A percentile compares a stretch with the other conserved stretches of the same genome.
Evolutionary conservation across 2,888 invertebrate species (phyloP).

Genomic region (Ligdia adustata): DNA sequence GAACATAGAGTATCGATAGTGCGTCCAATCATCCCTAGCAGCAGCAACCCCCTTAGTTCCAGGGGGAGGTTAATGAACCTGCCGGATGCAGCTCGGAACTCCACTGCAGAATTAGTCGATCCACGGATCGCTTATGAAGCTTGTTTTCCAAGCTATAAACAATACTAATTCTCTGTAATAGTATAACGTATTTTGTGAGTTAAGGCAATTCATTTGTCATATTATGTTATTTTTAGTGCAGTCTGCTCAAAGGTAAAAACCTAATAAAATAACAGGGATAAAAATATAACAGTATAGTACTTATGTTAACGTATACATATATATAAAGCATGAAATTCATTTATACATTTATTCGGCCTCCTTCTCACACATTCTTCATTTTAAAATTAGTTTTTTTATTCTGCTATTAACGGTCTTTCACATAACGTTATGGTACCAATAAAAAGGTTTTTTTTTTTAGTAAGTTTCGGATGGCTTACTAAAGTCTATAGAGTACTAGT

Average conservation of each 20-base stretch:
- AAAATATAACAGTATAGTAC: too few relatives aligned
- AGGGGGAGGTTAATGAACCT: conserved; percentile 70
- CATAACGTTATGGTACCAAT: too few relatives aligned
- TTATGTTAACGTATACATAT: neutral
- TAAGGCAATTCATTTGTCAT: neutral
- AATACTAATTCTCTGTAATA: neutral
- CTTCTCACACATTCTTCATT: too few relatives aligned
- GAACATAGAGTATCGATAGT: too few relatives aligned
- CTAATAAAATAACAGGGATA: too few relatives aligned
- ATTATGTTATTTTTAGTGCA: neutral
- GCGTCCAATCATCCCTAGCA: conserved; percentile 14
- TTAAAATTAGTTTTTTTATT: too few relatives aligned
- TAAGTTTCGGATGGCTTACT: too few relatives aligned
- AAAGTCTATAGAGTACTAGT: too few relatives aligned
- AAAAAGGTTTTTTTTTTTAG: too few relatives aligned
- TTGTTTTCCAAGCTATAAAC: conserved; percentile 2
- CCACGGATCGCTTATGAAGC: conserved; percentile 21
- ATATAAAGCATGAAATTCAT: neutral
- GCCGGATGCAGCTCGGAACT: conserved; percentile 64
- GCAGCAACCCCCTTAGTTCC: conserved; percentile 27
- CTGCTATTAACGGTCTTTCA: too few relatives aligned
- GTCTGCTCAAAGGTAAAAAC: too few relatives aligned
- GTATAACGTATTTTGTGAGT: neutral
- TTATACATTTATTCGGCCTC: too few relatives aligned
- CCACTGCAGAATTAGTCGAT: conserved; percentile 70